A percentile compares a stretch with the other conserved stretches of the same genome.
phyloP scores from a whole-genome alignment of 2,113 vertebrate genomes.

The Amazona guildingii region DNA sequence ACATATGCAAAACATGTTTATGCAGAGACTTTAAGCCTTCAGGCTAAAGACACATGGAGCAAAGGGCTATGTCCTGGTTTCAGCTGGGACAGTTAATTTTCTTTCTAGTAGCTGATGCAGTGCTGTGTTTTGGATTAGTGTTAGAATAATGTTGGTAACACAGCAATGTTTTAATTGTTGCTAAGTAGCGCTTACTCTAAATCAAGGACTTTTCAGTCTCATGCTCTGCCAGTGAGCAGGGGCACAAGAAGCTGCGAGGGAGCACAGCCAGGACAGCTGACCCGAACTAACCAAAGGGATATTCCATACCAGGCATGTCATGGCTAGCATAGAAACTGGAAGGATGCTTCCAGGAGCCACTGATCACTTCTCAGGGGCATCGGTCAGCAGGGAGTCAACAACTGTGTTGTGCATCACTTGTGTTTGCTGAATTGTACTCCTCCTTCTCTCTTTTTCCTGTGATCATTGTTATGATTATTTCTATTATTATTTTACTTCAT shows the following conservation, averaged over 20 bases:
- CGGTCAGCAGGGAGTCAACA: neutral
- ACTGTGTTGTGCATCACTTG: neutral
- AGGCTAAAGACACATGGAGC: accelerated
- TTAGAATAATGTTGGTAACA: neutral
- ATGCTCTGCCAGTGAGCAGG: neutral
- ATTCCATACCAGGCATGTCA: neutral
- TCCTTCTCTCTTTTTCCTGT: neutral
- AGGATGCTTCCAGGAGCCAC: neutral
- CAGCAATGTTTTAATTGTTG: neutral
- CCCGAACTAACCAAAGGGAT: neutral
- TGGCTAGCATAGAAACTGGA: neutral
- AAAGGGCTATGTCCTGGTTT: neutral
- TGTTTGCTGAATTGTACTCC: neutral
- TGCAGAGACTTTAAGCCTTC: neutral
- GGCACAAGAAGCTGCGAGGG: neutral
- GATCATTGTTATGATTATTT: neutral
- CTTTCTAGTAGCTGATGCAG: neutral
- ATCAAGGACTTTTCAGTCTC: neutral
- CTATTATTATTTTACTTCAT: neutral
- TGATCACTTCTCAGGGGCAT: neutral
- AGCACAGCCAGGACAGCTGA: neutral
- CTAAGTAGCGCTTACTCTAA: neutral
- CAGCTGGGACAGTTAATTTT: neutral
- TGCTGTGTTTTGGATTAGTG: neutral
- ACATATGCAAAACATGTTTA: neutral